These are phyloP conservation scores for Presbytis comata DNA, from an alignment of 2,797 vertebrate species.

Conservation along the genomic window DNA sequence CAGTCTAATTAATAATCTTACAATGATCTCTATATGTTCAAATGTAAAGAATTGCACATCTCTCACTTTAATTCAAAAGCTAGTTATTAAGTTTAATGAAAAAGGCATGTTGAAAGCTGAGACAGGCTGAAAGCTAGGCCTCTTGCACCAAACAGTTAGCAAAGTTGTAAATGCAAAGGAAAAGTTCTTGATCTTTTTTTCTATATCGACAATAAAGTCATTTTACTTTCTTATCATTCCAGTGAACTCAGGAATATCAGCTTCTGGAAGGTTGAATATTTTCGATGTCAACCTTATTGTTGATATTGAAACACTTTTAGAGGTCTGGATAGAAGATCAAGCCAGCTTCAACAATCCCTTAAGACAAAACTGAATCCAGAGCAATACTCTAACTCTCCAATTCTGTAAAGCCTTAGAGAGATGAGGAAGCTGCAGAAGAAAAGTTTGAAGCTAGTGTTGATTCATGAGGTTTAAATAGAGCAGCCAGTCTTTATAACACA, in stretches of 20 bases:
- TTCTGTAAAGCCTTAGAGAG: not conserved
- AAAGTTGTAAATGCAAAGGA: not conserved
- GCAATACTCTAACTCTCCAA: not conserved
- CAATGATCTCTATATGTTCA: not conserved
- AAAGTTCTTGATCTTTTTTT: not conserved
- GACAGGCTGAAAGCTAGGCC: not conserved
- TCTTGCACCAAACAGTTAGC: not conserved
- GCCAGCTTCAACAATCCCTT: not conserved
- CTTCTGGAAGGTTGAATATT: too few relatives aligned
- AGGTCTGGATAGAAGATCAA: not conserved
- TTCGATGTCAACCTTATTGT: not conserved
- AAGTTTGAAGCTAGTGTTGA: not conserved
- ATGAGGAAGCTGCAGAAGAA: not conserved
- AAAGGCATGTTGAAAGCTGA: not conserved
- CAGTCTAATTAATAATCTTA: not conserved
- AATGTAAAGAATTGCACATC: not conserved
- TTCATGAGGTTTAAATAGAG: not conserved
- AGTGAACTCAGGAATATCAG: not conserved
- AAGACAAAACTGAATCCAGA: not conserved
- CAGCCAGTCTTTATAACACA: not conserved
- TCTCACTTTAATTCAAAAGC: not conserved
- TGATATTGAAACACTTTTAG: not conserved
- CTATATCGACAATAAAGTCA: too few relatives aligned
- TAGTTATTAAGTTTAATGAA: not conserved
- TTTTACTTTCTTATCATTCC: not conserved